A percentile compares a stretch with the other conserved stretches of the same genome.
phyloP scores from a whole-genome alignment of 2,888 invertebrate species.

The Drosophila hamatofila region DNA sequence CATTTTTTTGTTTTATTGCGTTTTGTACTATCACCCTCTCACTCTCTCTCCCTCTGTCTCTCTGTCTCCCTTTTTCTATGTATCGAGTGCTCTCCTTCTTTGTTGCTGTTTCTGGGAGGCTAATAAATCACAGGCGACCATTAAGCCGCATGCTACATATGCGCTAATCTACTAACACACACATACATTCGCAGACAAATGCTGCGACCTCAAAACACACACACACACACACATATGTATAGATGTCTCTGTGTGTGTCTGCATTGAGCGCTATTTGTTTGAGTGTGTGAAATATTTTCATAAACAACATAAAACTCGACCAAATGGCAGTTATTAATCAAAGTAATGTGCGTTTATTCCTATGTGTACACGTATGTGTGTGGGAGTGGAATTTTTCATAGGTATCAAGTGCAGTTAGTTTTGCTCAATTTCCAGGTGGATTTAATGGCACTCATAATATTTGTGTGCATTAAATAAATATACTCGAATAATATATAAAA shows the following conservation, averaged over 20 bases:
- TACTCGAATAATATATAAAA: slow-evolving; percentile 24
- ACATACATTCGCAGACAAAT: slow-evolving; percentile 35
- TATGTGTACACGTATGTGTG: slow-evolving; percentile 13
- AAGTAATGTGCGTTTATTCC: slow-evolving; percentile 73
- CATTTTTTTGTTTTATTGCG: slow-evolving; percentile 17
- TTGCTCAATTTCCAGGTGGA: slow-evolving; percentile 71
- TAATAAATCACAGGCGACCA: slow-evolving; percentile 72
- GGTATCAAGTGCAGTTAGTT: slow-evolving; percentile 76
- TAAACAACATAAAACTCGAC: slow-evolving; percentile 79
- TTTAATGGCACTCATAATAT: slow-evolving; percentile 66
- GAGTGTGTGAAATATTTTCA: slow-evolving; percentile 76
- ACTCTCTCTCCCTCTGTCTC: neutral
- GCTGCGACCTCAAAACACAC: slow-evolving; percentile 43
- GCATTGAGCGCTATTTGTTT: slow-evolving; percentile 28
- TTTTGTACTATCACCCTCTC: neutral
- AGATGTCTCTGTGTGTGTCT: neutral
- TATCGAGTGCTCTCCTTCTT: slow-evolving; percentile 3
- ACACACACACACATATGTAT: neutral
- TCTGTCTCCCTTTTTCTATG: neutral
- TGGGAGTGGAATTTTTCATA: slow-evolving; percentile 57
- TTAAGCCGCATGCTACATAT: slow-evolving; percentile 74
- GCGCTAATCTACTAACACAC: slow-evolving; percentile 68
- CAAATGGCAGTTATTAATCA: slow-evolving; percentile 81
- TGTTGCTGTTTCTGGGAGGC: slow-evolving; percentile 35
- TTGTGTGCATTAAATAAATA: slow-evolving; percentile 26